Conservation (phyloP, 2,113 vertebrate species). For the Lipotes vexillifer region DNA sequence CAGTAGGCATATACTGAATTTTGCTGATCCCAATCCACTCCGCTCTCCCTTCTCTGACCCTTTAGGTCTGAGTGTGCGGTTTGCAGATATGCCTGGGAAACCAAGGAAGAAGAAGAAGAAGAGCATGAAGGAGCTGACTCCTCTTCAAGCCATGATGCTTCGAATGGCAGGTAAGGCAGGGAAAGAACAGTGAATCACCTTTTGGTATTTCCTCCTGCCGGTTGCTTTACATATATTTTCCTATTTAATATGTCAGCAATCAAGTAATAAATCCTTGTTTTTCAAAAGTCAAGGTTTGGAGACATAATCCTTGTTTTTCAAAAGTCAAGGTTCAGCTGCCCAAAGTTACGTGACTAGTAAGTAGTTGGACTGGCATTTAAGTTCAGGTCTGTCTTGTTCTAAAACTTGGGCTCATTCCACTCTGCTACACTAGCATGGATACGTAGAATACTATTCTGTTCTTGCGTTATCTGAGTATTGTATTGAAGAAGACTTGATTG, state of each 20-base stretch:
- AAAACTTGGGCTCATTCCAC: not conserved
- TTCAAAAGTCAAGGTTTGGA: not conserved
- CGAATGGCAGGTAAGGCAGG: slow-evolving; percentile 91
- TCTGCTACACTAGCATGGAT: not conserved
- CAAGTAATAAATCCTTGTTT: not conserved
- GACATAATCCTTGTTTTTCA: not conserved
- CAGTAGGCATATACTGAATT: not conserved
- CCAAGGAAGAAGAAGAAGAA: slow-evolving; percentile 89
- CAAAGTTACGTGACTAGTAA: not conserved
- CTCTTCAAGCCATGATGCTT: slow-evolving; percentile 98
- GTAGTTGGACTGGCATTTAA: not conserved
- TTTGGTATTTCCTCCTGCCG: not conserved
- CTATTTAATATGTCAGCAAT: not conserved
- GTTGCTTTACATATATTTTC: not conserved
- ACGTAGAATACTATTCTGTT: not conserved
- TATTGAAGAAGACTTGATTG: not conserved
- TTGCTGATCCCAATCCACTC: not conserved
- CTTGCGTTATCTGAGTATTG: not conserved
- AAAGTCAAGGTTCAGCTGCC: not conserved
- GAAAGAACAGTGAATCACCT: not conserved
- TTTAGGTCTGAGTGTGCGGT: slow-evolving; percentile 90
- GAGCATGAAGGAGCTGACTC: slow-evolving; percentile 94
- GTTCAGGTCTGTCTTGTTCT: not conserved
- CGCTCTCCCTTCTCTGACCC: not conserved
- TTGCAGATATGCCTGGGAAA: slow-evolving; percentile 91